Evolutionary conservation across 2,888 invertebrate genomes (phyloP).

Genomic region (Apodemia mormo): DNA sequence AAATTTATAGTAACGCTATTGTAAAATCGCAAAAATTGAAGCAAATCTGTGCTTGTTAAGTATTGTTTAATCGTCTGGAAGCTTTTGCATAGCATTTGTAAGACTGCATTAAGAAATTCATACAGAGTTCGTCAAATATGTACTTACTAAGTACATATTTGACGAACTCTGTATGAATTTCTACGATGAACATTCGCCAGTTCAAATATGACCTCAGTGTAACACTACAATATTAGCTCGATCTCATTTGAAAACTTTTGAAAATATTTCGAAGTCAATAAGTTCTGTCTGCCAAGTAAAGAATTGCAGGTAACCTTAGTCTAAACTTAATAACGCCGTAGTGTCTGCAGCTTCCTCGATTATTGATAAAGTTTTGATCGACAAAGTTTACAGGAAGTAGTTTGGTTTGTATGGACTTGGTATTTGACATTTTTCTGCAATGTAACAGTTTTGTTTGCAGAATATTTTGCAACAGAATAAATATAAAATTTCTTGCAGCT

Average conservation of each 20-base stretch:
- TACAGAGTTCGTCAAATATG: no score
- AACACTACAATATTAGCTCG: neutral
- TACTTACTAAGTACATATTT: no score
- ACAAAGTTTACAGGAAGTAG: constrained; percentile 61
- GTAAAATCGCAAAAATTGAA: no score
- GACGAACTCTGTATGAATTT: no score
- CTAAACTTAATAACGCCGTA: constrained; percentile 7
- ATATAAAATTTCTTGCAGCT: neutral
- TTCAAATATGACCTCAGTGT: neutral
- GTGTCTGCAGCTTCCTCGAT: constrained; percentile 43
- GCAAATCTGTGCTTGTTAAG: no score
- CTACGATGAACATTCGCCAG: no score
- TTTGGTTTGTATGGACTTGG: constrained; percentile 18
- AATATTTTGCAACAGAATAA: neutral
- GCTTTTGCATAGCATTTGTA: no score
- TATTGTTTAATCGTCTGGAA: no score
- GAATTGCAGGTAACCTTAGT: neutral
- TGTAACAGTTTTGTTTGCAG: neutral
- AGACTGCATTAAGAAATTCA: no score
- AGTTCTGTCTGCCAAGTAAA: neutral
- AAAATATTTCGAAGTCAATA: constrained; percentile 7
- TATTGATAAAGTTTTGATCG: constrained; percentile 74
- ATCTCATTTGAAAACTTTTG: constrained; percentile 4
- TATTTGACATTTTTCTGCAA: neutral
- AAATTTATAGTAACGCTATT: no score